Evolutionary conservation across 2,888 invertebrate genomes (phyloP).

Genomic region (Leucania comma): DNA sequence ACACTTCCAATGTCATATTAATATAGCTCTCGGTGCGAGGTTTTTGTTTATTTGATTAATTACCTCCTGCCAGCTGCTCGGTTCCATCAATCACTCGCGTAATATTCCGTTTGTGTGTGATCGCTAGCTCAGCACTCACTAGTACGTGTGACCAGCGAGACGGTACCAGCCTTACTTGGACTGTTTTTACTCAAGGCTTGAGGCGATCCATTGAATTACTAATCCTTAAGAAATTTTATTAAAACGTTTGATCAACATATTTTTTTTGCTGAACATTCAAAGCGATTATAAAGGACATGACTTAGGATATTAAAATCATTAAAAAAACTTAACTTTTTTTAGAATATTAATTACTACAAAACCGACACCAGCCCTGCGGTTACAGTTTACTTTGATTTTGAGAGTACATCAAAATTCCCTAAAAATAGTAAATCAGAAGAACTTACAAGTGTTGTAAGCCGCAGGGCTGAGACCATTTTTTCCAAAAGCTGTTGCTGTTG

Average conservation of each 20-base stretch:
- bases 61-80: constrained; percentile 23
- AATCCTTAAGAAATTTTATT: constrained; percentile 34
- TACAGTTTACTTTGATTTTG: no score
- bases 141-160: background rate
- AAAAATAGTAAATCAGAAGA: no score
- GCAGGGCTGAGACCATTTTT: no score
- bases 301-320: constrained; percentile 8
- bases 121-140: constrained; percentile 14
- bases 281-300: constrained; percentile 11
- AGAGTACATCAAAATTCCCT: no score
- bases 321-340: background rate
- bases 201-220: constrained; percentile 12
- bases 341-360: background rate
- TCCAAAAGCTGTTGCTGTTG: background rate
- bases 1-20: constrained; percentile 4
- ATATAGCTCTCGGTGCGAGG: constrained; percentile 6
- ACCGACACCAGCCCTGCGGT: background rate
- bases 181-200: constrained; percentile 26
- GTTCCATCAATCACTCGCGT: constrained; percentile 44
- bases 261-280: background rate
- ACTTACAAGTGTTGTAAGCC: no score
- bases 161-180: constrained; percentile 13
- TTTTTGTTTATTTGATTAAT: constrained; percentile 55
- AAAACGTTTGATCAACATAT: constrained; percentile 40
- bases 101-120: constrained; percentile 26